Base-by-base conservation (phyloP, 2,113 vertebrate species). In the Chaetops frenatus region DNA sequence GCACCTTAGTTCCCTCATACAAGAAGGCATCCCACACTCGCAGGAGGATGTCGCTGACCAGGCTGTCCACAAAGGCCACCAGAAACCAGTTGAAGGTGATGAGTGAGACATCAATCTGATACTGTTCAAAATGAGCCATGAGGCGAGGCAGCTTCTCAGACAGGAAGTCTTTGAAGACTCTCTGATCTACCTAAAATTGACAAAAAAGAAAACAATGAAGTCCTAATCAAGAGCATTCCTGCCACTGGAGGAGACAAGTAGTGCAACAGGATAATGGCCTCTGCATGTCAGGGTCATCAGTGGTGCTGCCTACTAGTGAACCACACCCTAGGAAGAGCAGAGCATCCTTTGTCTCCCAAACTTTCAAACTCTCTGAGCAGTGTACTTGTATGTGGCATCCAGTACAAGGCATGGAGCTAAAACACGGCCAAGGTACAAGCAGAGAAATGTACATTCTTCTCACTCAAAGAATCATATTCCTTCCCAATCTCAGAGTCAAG, bases 1-100 rank as follows among this genome's bases (percentile, higher is more conserved):
- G 28, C 95, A 99, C 99, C 99, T 99, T 99, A 93, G 97, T 98
- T 94, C 99, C 99, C 94, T 99, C 99, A 0, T 99, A 99, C 45
- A 99, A 96, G 97, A 99, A 99, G 83, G 99, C 98, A 35, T 99
- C 99, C 99, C 99, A 99, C 84, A 99, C 98, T 28, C 97, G 97
- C 81, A 99, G 97, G 42, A 99, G 98, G 89, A 99, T 98, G 81
- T 98, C 98, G 7, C 98, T 99, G 79, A 99, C 98, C 56, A 99
- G 97, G 90, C 97, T 98, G 97, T 99, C 99, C 44, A 99, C 98
- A 77, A 99, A 99, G 60, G 98, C 96, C 95, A 99, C 99, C 54
- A 99, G 97, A 97, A 99, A 99, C 99, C 99, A 99, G 96, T 99
- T 99, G 96, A 99, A 99, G 56, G 99, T 99, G 95, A 99, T 92